Conservation (phyloP, 2,797 vertebrate species). For the Taeniopygia guttata region DNA sequence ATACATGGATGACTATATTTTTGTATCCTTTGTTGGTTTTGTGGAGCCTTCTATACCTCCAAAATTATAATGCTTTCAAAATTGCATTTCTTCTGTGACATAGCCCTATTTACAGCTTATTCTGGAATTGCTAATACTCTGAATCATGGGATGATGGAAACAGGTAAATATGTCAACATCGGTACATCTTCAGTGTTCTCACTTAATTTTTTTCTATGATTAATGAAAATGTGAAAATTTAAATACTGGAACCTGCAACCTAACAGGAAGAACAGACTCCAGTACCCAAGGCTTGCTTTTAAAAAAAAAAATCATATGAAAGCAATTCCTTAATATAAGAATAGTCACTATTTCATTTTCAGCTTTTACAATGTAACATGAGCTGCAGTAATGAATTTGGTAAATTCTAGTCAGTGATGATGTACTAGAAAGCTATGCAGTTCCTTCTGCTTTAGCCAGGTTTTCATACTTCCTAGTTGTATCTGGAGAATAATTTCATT, state of each 20-base stretch:
- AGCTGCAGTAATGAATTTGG: background rate
- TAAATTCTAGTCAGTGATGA: background rate
- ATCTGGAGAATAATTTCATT: background rate
- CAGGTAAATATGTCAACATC: background rate
- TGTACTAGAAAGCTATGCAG: background rate
- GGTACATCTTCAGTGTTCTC: background rate
- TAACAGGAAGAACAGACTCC: background rate
- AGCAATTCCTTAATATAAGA: background rate
- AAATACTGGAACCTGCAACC: background rate
- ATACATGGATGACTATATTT: slow-evolving; percentile 98
- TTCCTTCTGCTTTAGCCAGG: background rate
- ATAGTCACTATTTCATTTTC: background rate
- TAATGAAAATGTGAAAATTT: background rate
- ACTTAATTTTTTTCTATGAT: background rate
- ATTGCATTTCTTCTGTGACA: background rate
- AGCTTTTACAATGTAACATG: background rate
- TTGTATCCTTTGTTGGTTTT: slow-evolving; percentile 88
- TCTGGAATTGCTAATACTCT: background rate
- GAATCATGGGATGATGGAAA: background rate
- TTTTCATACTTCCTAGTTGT: background rate
- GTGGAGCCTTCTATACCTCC: background rate
- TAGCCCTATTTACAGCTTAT: background rate
- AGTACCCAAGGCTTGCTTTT: background rate
- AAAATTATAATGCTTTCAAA: background rate
- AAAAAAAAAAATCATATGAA: background rate